phyloP scores from a whole-genome alignment of 2,797 vertebrate species.

The Bradypus variegatus region DNA sequence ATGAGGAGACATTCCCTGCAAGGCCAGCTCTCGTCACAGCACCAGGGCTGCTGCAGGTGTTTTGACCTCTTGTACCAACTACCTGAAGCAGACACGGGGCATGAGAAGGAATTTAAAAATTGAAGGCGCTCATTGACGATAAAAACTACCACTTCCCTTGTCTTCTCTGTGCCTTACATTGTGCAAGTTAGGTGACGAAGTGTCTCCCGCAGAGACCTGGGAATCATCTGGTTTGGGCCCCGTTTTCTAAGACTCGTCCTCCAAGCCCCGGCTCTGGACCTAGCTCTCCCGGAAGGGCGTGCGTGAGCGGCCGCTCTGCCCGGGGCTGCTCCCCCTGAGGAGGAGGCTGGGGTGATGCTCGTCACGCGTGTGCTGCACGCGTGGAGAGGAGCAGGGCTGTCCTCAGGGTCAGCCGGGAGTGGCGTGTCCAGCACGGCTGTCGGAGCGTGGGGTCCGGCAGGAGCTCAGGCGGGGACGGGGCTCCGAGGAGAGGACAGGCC shows the following conservation, averaged over 20 bases:
- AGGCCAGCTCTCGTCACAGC: not conserved
- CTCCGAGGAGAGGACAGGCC: not conserved
- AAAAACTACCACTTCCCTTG: not conserved
- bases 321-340: not conserved
- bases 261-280: not conserved
- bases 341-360: not conserved
- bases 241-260: not conserved
- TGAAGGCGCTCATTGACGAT: not conserved
- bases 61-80: not conserved
- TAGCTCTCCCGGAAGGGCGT: not conserved
- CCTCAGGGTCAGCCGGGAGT: not conserved
- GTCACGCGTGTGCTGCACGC: not conserved
- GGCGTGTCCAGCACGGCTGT: accelerated
- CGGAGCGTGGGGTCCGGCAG: not conserved
- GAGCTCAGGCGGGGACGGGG: not conserved
- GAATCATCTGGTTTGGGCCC: not conserved
- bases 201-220: not conserved
- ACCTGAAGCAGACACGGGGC: not conserved
- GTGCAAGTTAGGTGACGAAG: not conserved
- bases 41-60: not conserved
- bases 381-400: not conserved
- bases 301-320: not conserved
- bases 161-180: not conserved
- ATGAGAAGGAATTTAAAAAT: not conserved
- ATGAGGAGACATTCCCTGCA: not conserved